Base-by-base conservation (phyloP, 2,888 invertebrate genomes). In the Polydrusus cervinus region DNA sequence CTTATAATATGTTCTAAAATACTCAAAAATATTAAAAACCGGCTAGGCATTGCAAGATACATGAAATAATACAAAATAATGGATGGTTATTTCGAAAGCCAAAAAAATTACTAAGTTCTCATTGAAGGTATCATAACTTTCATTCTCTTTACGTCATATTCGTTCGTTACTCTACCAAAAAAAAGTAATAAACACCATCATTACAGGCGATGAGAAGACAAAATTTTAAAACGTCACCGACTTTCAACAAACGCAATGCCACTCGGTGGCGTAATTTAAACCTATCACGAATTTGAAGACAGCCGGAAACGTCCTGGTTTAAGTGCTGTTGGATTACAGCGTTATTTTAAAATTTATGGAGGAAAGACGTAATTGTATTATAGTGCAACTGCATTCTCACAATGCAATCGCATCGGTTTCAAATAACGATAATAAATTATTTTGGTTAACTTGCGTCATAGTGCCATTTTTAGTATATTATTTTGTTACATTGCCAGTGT, bases 271-370 rank as follows among this genome's bases (percentile, higher is more conserved):
- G 57, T 60, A 60, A 60, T 60, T 60, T 60, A 38, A 60, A 60
- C 38, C 57, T 57, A 38, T 38, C 57, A 60, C 38, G 38, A 60
- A 60, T 38, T 60, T 18, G 57, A 60, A 60, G 57, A 60, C 57
- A 60, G 16, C 57, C 57, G 57, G 57, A 60, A 60, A 60, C 14
- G 40, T 60, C 16, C 16, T 60, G 11, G 18, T 40, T 60, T 38
- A 60, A 60, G 38, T 60, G 38, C 16, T 60, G 57, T 38, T 10
- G 57, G 57, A 38, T 60, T 38, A 38, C 18, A 18, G 16, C 38
- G 40, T 38, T 60, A 18, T 60, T 60, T 60, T 60, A 60, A 60
- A 60, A 60, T 60, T 38, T 60, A 60, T 60, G 57, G 38, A 16
- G 38, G 57, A 60, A 30, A 10, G 57, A 60, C 57, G 40, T 16